phyloP scores from a whole-genome alignment of 2,797 vertebrate genomes.

The Myiotriccus ornatus region DNA sequence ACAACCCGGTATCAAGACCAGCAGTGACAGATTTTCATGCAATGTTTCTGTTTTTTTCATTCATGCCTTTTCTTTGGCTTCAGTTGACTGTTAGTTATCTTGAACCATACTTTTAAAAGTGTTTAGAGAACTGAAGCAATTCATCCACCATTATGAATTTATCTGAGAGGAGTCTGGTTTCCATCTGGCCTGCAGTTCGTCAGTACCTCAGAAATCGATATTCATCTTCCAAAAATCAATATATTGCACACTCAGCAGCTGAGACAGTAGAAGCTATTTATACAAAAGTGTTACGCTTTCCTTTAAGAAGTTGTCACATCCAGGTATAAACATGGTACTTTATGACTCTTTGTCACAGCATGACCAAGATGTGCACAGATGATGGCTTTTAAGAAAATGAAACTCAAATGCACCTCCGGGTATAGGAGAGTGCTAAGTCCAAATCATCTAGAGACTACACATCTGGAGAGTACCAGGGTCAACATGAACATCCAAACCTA shows the following conservation, averaged over 20 bases:
- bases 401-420: not conserved
- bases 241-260: not conserved
- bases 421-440: accelerated
- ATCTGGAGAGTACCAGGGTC: not conserved
- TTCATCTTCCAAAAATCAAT: not conserved
- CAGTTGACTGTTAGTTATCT: not conserved
- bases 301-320: not conserved
- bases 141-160: not conserved
- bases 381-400: not conserved
- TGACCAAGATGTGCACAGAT: not conserved
- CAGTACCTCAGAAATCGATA: not conserved
- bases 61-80: not conserved
- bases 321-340: not conserved
- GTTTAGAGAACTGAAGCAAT: not conserved
- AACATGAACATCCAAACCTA: not conserved
- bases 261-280: not conserved
- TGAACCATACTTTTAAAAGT: not conserved
- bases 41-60: not conserved
- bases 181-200: not conserved
- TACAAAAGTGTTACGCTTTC: not conserved
- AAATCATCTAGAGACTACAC: not conserved
- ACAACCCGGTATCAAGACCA: not conserved
- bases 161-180: not conserved
- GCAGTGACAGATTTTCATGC: not conserved
- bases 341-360: not conserved